Base-by-base conservation (phyloP, 1,140 invertebrate species). In the Lasioglossum albipes region DNA sequence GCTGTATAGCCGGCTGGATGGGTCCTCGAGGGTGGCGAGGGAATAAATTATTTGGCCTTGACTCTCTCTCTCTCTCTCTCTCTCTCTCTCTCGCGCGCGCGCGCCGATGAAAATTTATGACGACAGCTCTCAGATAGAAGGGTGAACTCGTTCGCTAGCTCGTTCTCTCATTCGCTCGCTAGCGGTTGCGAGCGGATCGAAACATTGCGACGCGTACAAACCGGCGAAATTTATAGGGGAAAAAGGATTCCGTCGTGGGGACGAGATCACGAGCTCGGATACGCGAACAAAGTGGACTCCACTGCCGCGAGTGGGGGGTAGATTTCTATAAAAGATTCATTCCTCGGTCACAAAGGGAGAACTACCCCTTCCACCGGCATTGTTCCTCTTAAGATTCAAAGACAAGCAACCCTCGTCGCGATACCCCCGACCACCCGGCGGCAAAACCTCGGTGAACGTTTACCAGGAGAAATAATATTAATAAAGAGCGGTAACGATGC, bases 41-140 rank as follows among this genome's bases (percentile, higher is more conserved):
- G 82, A 81, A 75, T 81, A 76, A 84, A 84, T 85, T 85, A 81
- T 77, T 81, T 74, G 77, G 36, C 59, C 83, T 84, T 69, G 84
- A 84, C 79, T 84, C 79, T 74, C 42, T 31, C 54, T 36, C 36
- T 36, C 36, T 36, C 36, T 36, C 31, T 36, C 31, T 36, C 31
- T 36, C 31, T 36, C 31, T 36, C 31, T 36, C 31, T 36, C 31
- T 36, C 31, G 1, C 31, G 1, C 36, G 52, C 54, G 54, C 76
- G 57, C 66, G 78, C 74, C 73, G 73, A 61, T 49, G 84, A 81
- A 84, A 84, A 84, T 77, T 85, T 57, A 45, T 69, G 57, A 75
- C 79, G 72, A 80, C 71, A 45, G 9, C n/a, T 42, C 36, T 9
- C 61, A 27, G 83, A 81, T 54, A 57, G 67, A 80, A 52, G 64